Evolutionary conservation across 1,140 invertebrate species (phyloP).

Genomic region (Watersipora subatra): DNA sequence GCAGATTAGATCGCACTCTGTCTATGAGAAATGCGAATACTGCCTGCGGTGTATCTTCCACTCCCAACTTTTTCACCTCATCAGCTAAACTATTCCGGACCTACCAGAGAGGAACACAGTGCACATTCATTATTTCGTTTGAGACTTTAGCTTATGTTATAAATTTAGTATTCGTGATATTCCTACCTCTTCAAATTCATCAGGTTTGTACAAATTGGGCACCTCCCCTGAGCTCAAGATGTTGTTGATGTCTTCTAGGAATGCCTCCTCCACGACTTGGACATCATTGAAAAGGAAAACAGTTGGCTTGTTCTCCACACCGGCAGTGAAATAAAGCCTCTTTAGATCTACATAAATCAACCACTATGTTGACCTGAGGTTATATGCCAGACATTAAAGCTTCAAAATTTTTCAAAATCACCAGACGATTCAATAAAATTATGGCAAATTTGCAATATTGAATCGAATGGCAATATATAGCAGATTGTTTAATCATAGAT

Average conservation of each 20-base stretch:
- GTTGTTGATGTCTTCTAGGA: conserved; percentile 41
- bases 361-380: conserved; percentile 2
- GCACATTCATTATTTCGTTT: not conserved
- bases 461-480: not conserved
- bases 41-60: conserved; percentile 48
- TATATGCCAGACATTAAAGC: not conserved
- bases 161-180: not conserved
- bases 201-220: conserved; percentile 39
- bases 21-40: conserved; percentile 62
- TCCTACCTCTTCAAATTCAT: conserved; percentile 43
- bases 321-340: conserved; percentile 54
- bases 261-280: conserved; percentile 42
- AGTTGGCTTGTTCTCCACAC: conserved; percentile 58
- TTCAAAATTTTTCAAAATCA: not conserved
- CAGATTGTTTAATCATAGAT: conserved; percentile 9
- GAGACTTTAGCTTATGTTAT: not conserved
- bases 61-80: conserved; percentile 50
- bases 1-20: conserved; percentile 59
- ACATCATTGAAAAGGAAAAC: conserved; percentile 70
- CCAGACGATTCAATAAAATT: too few species aligned
- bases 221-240: conserved; percentile 39
- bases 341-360: conserved; percentile 52
- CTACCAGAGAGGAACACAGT: conserved; percentile 42
- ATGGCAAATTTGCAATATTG: not conserved
- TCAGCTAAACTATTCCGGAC: conserved; percentile 55